Percentiles rank a stretch among this genome's conserved stretches.
Evolutionary conservation across 2,797 vertebrate species (phyloP).

Genomic region (Sus cebifrons): DNA sequence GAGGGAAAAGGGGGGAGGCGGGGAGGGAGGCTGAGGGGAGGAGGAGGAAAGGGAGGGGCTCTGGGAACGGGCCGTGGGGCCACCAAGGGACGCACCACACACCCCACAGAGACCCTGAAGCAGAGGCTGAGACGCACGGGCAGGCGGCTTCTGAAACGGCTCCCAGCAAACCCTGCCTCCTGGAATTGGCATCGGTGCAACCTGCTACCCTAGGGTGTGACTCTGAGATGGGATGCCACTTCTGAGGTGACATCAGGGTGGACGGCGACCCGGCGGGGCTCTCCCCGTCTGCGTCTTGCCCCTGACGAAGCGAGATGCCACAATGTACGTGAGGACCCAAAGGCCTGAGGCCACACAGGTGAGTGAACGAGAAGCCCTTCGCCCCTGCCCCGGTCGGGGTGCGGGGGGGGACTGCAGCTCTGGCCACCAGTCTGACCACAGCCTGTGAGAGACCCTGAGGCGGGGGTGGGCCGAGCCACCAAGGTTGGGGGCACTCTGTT

Average conservation of each 20-base stretch:
- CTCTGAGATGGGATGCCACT: no score
- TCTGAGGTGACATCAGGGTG: accelerated
- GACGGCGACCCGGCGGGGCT: neutral
- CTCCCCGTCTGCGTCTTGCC: neutral
- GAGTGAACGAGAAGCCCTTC: accelerated
- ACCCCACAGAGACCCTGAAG: neutral
- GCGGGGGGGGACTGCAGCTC: no score
- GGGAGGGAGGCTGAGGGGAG: no score
- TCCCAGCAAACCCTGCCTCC: neutral
- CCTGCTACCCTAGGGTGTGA: accelerated
- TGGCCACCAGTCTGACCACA: no score
- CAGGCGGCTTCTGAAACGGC: neutral
- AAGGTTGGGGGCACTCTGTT: neutral
- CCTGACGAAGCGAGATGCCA: accelerated
- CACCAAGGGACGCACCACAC: no score
- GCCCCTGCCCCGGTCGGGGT: no score
- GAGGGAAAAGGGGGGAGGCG: no score
- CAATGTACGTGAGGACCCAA: neutral
- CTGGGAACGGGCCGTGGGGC: no score
- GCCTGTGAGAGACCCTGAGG: no score
- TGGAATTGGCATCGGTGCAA: accelerated
- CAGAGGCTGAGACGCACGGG: accelerated
- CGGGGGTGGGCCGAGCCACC: neutral
- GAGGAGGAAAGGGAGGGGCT: no score
- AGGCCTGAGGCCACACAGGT: accelerated